Percentiles rank a stretch among this genome's conserved stretches.
These are phyloP conservation scores for Sarcophaga peregrina DNA, from an alignment of 1,140 invertebrate species.

Conservation along the genomic window DNA sequence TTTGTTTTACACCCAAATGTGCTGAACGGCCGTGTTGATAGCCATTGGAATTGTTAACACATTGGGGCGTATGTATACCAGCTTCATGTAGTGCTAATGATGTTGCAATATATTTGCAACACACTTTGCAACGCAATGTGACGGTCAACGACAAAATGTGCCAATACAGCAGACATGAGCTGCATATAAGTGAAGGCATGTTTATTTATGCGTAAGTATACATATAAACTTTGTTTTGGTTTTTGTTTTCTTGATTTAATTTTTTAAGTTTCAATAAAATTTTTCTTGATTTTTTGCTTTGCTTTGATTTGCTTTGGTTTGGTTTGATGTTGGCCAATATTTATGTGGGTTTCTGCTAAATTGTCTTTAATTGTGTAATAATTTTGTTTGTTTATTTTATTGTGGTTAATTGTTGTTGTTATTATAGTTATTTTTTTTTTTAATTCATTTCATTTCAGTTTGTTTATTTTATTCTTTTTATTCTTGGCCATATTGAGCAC, in stretches of 20 bases:
- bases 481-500: slow-evolving; percentile 50
- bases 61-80: slow-evolving; percentile 75
- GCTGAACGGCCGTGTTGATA: background rate
- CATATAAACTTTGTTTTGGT: background rate
- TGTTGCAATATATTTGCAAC: slow-evolving; percentile 68
- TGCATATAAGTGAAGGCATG: slow-evolving; percentile 47
- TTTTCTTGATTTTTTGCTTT: background rate
- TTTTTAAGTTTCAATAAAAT: background rate
- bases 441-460: slow-evolving; percentile 52
- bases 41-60: slow-evolving; percentile 62
- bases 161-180: slow-evolving; percentile 50
- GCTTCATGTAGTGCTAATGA: slow-evolving; percentile 69
- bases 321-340: background rate
- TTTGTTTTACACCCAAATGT: too few relatives aligned
- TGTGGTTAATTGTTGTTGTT: background rate
- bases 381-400: background rate
- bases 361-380: slow-evolving; percentile 7
- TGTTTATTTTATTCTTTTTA: slow-evolving; percentile 56
- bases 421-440: slow-evolving; percentile 22
- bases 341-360: background rate
- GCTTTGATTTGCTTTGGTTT: background rate
- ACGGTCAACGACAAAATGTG: slow-evolving; percentile 62
- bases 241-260: too few relatives aligned
- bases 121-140: slow-evolving; percentile 66
- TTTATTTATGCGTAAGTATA: slow-evolving; percentile 71